These are phyloP conservation scores for Dasysyrphus tricinctus DNA, from an alignment of 2,888 invertebrate species.

Conservation along the genomic window DNA sequence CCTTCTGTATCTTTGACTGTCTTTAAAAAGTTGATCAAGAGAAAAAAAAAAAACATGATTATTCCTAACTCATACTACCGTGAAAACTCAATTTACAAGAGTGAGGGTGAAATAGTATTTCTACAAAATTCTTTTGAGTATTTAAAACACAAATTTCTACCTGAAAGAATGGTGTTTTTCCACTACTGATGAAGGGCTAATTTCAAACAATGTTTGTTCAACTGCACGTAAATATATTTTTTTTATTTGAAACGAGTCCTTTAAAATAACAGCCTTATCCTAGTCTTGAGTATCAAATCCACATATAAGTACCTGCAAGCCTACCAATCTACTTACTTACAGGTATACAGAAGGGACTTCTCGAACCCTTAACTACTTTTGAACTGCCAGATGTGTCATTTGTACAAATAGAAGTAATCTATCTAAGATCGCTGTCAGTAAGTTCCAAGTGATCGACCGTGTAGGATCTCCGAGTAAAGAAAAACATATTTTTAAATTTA, in stretches of 20 bases:
- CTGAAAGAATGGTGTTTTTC: constrained; percentile 31
- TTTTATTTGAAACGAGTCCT: neutral
- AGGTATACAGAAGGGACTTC: constrained; percentile 39
- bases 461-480: constrained; percentile 12
- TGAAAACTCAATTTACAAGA: constrained; percentile 10
- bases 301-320: neutral
- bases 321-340: constrained; percentile 3
- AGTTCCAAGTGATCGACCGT: constrained; percentile 44
- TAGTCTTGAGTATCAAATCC: neutral
- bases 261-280: constrained; percentile 38
- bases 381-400: neutral
- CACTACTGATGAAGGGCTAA: neutral
- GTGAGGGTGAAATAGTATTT: neutral
- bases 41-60: neutral
- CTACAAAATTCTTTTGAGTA: neutral
- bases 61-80: neutral
- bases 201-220: constrained; percentile 53
- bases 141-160: neutral
- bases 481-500: neutral
- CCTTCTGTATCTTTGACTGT: constrained; percentile 13
- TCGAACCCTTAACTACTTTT: neutral
- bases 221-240: constrained; percentile 45
- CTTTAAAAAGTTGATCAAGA: neutral
- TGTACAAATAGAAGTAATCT: constrained; percentile 44
- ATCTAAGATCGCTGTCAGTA: constrained; percentile 38